These are phyloP conservation scores for Cavia aperea DNA, from an alignment of 2,113 vertebrate species.

Conservation along the genomic window DNA sequence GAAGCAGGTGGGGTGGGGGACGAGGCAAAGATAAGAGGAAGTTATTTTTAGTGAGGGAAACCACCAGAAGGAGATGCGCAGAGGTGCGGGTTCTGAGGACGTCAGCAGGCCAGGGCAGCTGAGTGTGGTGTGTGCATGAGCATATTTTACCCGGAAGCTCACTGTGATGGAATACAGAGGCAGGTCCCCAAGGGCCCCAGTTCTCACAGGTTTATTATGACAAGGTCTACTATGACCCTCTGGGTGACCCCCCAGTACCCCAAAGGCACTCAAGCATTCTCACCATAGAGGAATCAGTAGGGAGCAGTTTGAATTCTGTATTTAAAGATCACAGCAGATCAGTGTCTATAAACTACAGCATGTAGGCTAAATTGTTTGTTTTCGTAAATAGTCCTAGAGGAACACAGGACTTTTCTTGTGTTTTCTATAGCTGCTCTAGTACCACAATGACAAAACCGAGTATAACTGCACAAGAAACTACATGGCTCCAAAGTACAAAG, in stretches of 20 bases:
- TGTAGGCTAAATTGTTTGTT: not conserved
- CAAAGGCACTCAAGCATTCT: not conserved
- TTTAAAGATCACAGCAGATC: not conserved
- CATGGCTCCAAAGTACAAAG: not conserved
- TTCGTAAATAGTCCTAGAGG: not conserved
- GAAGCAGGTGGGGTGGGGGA: not conserved
- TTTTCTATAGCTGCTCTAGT: too few relatives aligned
- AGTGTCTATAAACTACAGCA: not conserved
- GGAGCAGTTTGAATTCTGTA: not conserved
- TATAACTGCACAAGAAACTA: accelerated
- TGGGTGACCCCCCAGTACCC: not conserved
- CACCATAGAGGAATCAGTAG: not conserved
- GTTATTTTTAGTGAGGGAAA: not conserved
- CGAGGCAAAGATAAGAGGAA: not conserved
- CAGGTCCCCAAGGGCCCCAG: not conserved
- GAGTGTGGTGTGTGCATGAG: not conserved
- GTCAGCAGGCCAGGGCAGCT: not conserved
- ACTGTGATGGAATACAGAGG: not conserved
- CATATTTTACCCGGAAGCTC: not conserved
- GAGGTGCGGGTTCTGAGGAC: not conserved
- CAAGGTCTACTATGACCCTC: not conserved
- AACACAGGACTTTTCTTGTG: not conserved
- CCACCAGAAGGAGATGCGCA: not conserved
- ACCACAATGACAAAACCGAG: too few relatives aligned
- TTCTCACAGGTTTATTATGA: not conserved